A percentile compares a stretch with the other conserved stretches of the same genome.
phyloP scores from a whole-genome alignment of 2,113 vertebrate species.

The Anoura caudifer region DNA sequence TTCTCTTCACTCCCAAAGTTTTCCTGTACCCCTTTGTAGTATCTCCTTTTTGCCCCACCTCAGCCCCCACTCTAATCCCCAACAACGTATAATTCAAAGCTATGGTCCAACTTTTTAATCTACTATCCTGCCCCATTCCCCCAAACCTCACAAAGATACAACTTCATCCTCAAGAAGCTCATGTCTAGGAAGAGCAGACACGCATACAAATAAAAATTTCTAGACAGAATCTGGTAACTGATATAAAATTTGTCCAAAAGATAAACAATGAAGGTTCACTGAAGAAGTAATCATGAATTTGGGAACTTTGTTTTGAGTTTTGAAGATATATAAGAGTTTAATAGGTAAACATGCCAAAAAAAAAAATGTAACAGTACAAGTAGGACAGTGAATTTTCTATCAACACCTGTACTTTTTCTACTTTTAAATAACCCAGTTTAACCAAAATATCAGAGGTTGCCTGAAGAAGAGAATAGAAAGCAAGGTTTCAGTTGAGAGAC shows the following conservation, averaged over 20 bases:
- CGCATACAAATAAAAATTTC: neutral
- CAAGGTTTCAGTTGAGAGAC: neutral
- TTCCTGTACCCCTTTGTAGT: neutral
- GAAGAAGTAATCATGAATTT: neutral
- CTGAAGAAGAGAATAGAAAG: neutral
- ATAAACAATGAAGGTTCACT: neutral
- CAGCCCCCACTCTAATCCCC: neutral
- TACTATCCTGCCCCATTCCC: neutral
- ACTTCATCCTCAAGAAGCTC: neutral
- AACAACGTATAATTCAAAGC: neutral
- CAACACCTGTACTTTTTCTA: neutral
- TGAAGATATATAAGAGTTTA: neutral
- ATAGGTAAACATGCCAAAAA: neutral
- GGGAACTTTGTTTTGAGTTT: neutral
- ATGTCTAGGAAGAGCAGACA: neutral
- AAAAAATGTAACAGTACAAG: neutral
- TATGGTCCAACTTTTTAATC: neutral
- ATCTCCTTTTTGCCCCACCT: neutral
- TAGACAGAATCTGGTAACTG: neutral
- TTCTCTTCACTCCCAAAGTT: neutral
- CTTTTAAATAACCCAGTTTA: neutral
- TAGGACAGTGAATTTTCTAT: neutral
- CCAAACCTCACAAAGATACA: neutral
- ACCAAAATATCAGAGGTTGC: neutral
- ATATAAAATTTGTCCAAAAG: neutral